A percentile compares a stretch with the other conserved stretches of the same genome.
Evolutionary conservation across 2,797 vertebrate species (phyloP).

Genomic region (Buceros bicornis): DNA sequence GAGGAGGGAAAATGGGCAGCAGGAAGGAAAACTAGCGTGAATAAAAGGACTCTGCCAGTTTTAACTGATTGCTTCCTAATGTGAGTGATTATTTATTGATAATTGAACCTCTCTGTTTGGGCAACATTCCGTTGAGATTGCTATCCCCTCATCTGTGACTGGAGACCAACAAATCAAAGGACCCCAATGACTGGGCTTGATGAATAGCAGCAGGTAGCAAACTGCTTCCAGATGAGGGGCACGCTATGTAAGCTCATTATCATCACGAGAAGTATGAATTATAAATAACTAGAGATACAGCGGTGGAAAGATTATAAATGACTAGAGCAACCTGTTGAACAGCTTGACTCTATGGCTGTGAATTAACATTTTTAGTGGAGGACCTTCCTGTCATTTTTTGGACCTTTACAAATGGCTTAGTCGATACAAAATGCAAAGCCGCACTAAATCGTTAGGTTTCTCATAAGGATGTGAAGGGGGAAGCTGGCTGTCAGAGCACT

Average conservation of each 20-base stretch:
- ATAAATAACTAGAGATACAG: slow-evolving; percentile 2
- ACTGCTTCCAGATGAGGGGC: fast-evolving
- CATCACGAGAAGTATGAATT: background rate
- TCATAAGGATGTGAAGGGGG: background rate
- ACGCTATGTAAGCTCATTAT: background rate
- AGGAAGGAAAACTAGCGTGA: fast-evolving
- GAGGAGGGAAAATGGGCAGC: background rate
- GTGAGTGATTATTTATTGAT: slow-evolving; percentile 1
- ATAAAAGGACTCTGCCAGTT: background rate
- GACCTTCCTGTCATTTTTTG: background rate
- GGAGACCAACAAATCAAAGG: background rate
- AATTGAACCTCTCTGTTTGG: fast-evolving
- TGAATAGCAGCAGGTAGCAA: background rate
- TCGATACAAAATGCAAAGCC: background rate
- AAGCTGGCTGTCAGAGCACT: background rate
- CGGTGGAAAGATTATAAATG: background rate
- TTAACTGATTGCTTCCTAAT: background rate
- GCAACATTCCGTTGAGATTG: background rate
- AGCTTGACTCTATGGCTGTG: background rate
- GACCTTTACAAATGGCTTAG: background rate
- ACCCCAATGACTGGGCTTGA: background rate
- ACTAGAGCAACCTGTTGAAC: background rate
- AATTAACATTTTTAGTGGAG: background rate
- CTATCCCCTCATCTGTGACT: background rate
- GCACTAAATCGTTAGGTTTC: fast-evolving